Base-by-base conservation (phyloP, 1,140 invertebrate genomes). In the Zaprionus gabonicus region DNA sequence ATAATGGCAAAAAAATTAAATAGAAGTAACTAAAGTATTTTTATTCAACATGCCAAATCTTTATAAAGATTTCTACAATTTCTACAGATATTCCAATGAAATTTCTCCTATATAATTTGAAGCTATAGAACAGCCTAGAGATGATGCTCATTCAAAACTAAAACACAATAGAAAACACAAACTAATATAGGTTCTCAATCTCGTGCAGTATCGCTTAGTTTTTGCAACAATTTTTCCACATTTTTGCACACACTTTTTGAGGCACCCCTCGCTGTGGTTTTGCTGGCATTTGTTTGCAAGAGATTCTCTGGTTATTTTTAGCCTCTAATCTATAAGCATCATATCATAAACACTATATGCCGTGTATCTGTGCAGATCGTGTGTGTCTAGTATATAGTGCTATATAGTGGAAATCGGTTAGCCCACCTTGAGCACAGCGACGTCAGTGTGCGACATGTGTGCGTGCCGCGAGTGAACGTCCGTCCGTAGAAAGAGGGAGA, bases 281-380 rank as follows among this genome's bases (percentile, higher is more conserved):
- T 20, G 65, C 44, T 49, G 9, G 56, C 31, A 12, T 9, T 46
- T 46, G 7, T 70, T 63, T 65, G 60, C 53, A 27, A 57, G 46
- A 71, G 69, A 55, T 49, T 59, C 69, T 70, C 55, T 51, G 53
- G 41, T 51, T 72, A 87, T 87, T 88, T 88, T 81, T 87, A 87
- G 85, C 60, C n/a, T 64, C 23, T 68, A 69, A 71, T 79, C 55
- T 64, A 70, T 41, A 65, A 65, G 59, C 57, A 53, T 71, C 57
- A 59, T 71, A 72, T 62, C 73, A 67, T 72, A 71, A 78, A 70
- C 64, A 69, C 67, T 78, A 78, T 70, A 68, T 66, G 77, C 70
- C 68, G 62, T 69, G 56, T 63, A 75, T 58, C 72, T 64, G 72
- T 63, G 67, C 67, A 38, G 58, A 70, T 70, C 71, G 71, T 68